Evolutionary conservation across 2,797 vertebrate genomes (phyloP).

Genomic region (Dallia pectoralis): DNA sequence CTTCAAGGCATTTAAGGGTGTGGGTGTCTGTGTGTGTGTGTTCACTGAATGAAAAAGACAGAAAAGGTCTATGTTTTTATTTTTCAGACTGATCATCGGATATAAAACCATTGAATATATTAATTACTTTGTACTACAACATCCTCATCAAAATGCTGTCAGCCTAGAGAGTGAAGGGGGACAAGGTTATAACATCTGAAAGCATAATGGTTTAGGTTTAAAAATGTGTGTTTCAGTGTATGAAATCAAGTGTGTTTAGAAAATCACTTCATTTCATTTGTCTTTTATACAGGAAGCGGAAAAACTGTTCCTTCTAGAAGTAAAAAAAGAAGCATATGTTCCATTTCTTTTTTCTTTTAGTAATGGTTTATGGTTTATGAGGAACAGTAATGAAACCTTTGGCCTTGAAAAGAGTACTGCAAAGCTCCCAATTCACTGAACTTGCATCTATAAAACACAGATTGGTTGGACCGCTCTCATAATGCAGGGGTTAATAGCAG

Average conservation of each 20-base stretch:
- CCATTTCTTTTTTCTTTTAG: background rate
- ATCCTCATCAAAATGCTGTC: background rate
- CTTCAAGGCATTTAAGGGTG: background rate
- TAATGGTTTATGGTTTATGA: background rate
- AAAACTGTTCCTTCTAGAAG: background rate
- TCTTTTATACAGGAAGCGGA: background rate
- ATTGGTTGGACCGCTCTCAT: background rate
- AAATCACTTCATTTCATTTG: background rate
- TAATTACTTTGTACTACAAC: background rate
- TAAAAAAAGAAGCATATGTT: background rate
- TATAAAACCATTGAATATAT: background rate
- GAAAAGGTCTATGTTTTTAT: too few relatives aligned
- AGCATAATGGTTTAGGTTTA: background rate
- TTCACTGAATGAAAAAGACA: background rate
- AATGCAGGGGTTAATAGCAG: background rate
- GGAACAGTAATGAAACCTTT: background rate
- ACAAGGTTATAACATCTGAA: background rate
- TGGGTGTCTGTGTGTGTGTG: constrained; percentile 6
- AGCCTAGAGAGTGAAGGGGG: background rate
- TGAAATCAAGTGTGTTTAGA: background rate
- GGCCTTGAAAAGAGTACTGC: background rate
- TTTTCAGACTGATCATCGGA: background rate
- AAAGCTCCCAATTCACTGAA: background rate
- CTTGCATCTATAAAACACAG: background rate
- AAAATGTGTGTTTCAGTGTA: background rate